Base-by-base conservation (phyloP, 1,140 invertebrate species). In the Neelides sp. region DNA sequence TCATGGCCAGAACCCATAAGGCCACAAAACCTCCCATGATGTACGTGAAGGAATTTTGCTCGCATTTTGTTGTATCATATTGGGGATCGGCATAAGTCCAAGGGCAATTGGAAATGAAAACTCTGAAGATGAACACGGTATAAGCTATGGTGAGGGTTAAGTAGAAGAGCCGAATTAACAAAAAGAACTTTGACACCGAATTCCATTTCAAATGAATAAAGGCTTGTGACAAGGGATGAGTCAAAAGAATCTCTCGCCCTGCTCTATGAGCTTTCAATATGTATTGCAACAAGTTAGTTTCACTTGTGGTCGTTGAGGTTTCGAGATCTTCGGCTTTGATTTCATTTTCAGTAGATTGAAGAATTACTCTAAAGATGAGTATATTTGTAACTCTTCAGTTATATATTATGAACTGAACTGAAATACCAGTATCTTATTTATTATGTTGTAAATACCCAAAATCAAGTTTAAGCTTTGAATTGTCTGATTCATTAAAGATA, bases 131-230 rank as follows among this genome's bases (percentile, higher is more conserved):
- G 23, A 51, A 52, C 17, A 52, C 7, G 0, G 54, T 48, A 24
- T 56, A 56, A 3, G 52, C 23, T 3, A 47, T 13, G 10, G 45
- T 28, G 10, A 56, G 30, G n/a, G 10, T 24, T 48, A 48, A 44
- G 24, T 54, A 54, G 24, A 49, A 22, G n/a, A 26, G 37, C 3
- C 48, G 30, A 1, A 50, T 43, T 5, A 40, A 10, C 17, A 26
- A 37, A 22, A 55, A 55, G 24, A 30, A 43, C 41, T 50, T 55
- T 23, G 48, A 32, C 8, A 55, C 47, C 13, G 19, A 15, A 5
- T 32, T 24, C 53, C 53, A 55, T 46, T 55, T 55, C 4, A 55
- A 39, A 19, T 55, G 48, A 0, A 55, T 32, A 46, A 55, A 55
- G n/a, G 53, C 53, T 46, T 55, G 41, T 10, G 32, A 26, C 7